Base-by-base conservation (phyloP, 2,113 vertebrate species). In the Cygnus buccinator region DNA sequence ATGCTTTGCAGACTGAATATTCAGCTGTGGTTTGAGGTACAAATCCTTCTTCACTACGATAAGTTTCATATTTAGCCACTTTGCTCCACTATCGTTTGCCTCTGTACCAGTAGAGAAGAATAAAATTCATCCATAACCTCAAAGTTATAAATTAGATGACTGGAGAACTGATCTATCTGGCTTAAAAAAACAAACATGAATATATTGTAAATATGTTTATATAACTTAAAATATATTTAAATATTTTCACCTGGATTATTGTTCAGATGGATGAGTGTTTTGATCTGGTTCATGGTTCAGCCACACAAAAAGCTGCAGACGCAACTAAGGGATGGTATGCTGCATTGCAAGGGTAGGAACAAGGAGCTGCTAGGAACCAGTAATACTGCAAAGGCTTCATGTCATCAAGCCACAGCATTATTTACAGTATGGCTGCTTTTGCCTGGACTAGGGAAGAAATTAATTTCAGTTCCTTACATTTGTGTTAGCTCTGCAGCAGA, bases 381-480 rank as follows among this genome's bases (percentile, higher is more conserved):
- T 83, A 95, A 65, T 19, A 41, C 89, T 93, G 87, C 91, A 94
- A 96, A 89, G 48, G 46, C 50, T 82, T 89, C 0, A 2, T 87
- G 81, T 93, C 95, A 76, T 79, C 77, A 70, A 85, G 74, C 54
- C 91, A 93, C 94, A 93, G 54, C 70, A 81, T 95, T 73, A 58
- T 95, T 92, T 94, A 74, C 4, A 10, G 84, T 23, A 72, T 89
- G 73, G 77, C 86, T 84, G 25, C 73, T 90, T 87, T 93, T 39
- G 17, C 86, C 88, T 58, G 52, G 58, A 41, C 73, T 65, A 44
- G 52, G 86, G 44, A 26, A 58, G 39, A 75, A 91, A 91, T 79
- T 75, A 92, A 89, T 90, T 95, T 84, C 57, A 66, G 73, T 73
- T 90, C 86, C 44, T 71, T 33, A 33, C 77, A 33, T 65, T 86